These are phyloP conservation scores for Forbesichthys agassizii DNA, from an alignment of 2,113 vertebrate genomes.

Conservation along the genomic window DNA sequence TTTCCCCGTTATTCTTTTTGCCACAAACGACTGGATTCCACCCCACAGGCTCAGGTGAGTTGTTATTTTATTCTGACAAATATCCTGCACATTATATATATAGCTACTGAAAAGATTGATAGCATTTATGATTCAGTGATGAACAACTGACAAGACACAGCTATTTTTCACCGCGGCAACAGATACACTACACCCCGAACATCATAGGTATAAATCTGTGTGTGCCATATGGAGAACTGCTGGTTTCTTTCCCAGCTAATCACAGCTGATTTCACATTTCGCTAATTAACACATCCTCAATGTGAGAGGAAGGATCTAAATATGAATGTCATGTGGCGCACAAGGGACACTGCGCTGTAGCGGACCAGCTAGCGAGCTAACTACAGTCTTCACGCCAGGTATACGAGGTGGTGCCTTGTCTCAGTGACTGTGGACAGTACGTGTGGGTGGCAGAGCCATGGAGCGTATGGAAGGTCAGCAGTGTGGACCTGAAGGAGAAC, in stretches of 20 bases:
- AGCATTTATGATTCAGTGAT: no score
- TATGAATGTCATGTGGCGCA: no score
- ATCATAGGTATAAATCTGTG: background rate
- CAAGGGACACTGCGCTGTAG: no score
- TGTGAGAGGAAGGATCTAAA: no score
- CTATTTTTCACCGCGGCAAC: no score
- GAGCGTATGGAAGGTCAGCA: slow-evolving; percentile 96
- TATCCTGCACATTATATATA: background rate
- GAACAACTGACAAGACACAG: no score
- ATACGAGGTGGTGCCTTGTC: slow-evolving; percentile 94
- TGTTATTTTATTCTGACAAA: slow-evolving; percentile 10
- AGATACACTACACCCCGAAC: background rate
- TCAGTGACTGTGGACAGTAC: slow-evolving; percentile 94
- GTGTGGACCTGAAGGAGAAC: slow-evolving; percentile 89
- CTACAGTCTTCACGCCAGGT: slow-evolving; percentile 71
- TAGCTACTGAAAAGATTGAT: no score
- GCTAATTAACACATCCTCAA: no score
- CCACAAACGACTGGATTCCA: slow-evolving; percentile 24
- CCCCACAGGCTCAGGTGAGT: slow-evolving; percentile 73
- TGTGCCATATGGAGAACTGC: background rate
- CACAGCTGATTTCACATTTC: no score
- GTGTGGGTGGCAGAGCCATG: slow-evolving; percentile 92
- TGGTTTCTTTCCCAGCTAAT: no score
- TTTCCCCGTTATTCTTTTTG: slow-evolving; percentile 15
- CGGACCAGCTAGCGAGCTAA: no score